Evolutionary conservation across 2,888 invertebrate species (phyloP).

Genomic region (Macrosoma leucophasiata): DNA sequence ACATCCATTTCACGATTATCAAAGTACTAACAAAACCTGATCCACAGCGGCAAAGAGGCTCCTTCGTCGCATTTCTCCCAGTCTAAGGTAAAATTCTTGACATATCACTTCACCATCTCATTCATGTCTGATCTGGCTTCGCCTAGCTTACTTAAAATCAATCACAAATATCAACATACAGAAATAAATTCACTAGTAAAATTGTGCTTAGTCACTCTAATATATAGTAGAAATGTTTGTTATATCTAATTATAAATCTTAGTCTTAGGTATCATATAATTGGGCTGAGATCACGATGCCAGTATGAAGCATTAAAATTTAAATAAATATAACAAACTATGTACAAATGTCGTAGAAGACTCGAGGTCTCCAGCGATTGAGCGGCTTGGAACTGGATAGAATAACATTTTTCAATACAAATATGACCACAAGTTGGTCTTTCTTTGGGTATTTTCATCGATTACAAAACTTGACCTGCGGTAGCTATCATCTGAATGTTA

Average conservation of each 20-base stretch:
- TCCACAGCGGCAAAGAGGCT: conserved; percentile 26
- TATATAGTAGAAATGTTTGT: no score
- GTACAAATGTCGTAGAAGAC: conserved; percentile 16
- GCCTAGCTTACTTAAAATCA: conserved; percentile 19
- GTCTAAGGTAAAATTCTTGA: conserved; percentile 16
- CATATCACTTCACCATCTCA: conserved; percentile 15
- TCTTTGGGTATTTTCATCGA: no score
- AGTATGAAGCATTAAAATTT: conserved; percentile 18
- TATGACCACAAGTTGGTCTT: no score
- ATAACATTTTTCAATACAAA: no score
- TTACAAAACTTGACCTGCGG: no score
- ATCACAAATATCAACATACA: no score
- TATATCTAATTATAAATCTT: no score
- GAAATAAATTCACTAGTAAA: conserved; percentile 22
- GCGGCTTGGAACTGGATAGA: no score
- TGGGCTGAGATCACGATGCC: conserved; percentile 21
- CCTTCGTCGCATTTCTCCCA: conserved; percentile 14
- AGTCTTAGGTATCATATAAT: conserved; percentile 26
- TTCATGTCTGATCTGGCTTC: conserved; percentile 17
- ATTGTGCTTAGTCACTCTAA: conserved; percentile 30
- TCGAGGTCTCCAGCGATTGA: background rate
- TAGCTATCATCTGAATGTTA: no score
- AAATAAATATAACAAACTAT: conserved; percentile 28
- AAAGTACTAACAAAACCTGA: conserved; percentile 9
- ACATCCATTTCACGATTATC: conserved; percentile 5